Conservation (phyloP, 2,888 invertebrate genomes). For the Ectemnius continuus region DNA sequence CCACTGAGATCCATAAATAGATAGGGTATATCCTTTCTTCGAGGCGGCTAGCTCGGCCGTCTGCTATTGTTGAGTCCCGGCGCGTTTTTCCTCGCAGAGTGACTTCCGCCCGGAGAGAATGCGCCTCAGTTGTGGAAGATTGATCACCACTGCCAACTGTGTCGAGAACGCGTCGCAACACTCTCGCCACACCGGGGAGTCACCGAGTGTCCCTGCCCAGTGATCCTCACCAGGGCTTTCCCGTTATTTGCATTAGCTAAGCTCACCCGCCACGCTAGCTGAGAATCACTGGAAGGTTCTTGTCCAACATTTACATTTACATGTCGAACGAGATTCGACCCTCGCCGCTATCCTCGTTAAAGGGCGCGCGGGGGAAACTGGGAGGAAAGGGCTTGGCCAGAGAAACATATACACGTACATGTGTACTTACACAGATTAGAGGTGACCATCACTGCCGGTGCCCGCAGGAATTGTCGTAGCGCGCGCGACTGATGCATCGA, state of each 20-base stretch:
- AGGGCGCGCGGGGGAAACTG: constrained; percentile 44
- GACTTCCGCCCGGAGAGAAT: constrained; percentile 48
- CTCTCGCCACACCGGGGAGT: constrained; percentile 64
- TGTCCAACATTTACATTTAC: constrained; percentile 74
- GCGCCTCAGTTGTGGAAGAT: constrained; percentile 47
- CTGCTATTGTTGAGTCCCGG: constrained; percentile 39
- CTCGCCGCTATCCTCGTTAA: constrained; percentile 65
- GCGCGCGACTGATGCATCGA: constrained; percentile 56
- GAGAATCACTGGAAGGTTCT: constrained; percentile 65
- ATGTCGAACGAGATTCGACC: constrained; percentile 72
- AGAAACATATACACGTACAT: constrained; percentile 37
- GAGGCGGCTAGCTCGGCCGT: constrained; percentile 14
- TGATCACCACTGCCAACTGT: constrained; percentile 65
- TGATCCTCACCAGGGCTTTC: constrained; percentile 52
- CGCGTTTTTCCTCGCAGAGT: constrained; percentile 44
- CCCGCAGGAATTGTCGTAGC: constrained; percentile 45
- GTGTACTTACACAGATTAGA: constrained; percentile 8
- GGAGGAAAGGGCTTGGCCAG: constrained; percentile 35
- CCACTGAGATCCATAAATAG: background rate
- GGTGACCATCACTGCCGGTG: constrained; percentile 52
- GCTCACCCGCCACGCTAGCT: constrained; percentile 29
- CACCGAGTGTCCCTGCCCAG: constrained; percentile 60
- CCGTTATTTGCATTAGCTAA: background rate
- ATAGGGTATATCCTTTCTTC: constrained; percentile 12
- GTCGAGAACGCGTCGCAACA: constrained; percentile 65